phyloP scores from a whole-genome alignment of 2,888 invertebrate species.

The Diarsia mendica region DNA sequence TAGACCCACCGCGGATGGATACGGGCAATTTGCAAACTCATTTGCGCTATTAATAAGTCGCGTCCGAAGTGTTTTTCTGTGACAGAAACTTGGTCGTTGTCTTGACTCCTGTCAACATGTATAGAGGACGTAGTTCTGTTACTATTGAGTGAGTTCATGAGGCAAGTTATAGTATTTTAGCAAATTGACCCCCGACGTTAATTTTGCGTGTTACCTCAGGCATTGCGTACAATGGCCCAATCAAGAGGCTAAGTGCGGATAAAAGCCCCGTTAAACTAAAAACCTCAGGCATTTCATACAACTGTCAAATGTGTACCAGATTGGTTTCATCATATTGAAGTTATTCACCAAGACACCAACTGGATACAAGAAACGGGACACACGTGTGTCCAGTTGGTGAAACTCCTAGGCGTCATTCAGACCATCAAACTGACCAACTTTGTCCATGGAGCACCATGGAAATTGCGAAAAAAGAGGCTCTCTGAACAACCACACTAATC shows the following conservation, averaged over 20 bases:
- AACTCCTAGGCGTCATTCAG: too few relatives aligned
- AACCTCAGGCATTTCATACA: too few relatives aligned
- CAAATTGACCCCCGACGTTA: not conserved
- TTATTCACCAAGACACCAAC: too few relatives aligned
- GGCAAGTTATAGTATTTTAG: not conserved
- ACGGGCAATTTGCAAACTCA: slow-evolving; percentile 79
- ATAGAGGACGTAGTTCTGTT: not conserved
- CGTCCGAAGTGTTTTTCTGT: slow-evolving; percentile 61
- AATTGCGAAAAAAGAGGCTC: not conserved
- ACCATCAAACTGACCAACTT: not conserved
- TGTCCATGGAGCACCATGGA: not conserved
- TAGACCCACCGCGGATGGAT: slow-evolving; percentile 71
- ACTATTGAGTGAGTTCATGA: not conserved
- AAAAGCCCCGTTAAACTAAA: too few relatives aligned
- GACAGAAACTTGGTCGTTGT: slow-evolving; percentile 53
- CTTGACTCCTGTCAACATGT: slow-evolving; percentile 11
- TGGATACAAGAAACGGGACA: too few relatives aligned
- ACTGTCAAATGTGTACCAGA: too few relatives aligned
- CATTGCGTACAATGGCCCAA: too few relatives aligned
- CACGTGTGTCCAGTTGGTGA: too few relatives aligned
- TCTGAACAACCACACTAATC: not conserved
- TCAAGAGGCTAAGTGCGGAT: too few relatives aligned
- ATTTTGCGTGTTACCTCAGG: too few relatives aligned
- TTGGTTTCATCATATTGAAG: too few relatives aligned
- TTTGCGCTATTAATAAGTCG: slow-evolving; percentile 78